phyloP scores from a whole-genome alignment of 1,140 invertebrate species.

The Pseudomyrmex pallidus region DNA sequence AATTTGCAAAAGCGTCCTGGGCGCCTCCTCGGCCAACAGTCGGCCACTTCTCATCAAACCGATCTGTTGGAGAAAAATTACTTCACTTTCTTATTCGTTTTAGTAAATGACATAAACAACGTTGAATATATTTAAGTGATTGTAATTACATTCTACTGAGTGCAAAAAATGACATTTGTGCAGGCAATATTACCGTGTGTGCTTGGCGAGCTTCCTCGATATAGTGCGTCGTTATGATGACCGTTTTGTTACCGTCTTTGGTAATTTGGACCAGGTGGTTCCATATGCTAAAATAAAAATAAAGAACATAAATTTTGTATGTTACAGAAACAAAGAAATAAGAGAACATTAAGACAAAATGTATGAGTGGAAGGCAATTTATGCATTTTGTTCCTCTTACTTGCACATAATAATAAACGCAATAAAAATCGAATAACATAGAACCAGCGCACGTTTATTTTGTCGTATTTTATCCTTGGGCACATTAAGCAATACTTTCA shows the following conservation, averaged over 20 bases:
- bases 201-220: conserved; percentile 96
- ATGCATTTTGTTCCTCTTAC: no score
- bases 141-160: no score
- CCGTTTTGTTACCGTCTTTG: conserved; percentile 92
- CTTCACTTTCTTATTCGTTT: background rate
- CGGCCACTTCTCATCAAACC: conserved; percentile 97
- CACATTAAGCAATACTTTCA: conserved; percentile 36
- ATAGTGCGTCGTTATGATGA: conserved; percentile 97
- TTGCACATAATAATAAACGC: no score
- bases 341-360: no score
- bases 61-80: conserved; percentile 87
- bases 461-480: background rate
- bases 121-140: no score
- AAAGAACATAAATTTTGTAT: background rate
- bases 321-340: background rate
- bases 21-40: conserved; percentile 96
- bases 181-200: conserved; percentile 87
- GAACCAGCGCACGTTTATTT: background rate
- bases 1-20: conserved; percentile 92
- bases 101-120: background rate
- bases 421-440: background rate
- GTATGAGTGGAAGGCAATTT: no score
- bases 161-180: no score
- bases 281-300: conserved; percentile 91
- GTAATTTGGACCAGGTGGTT: conserved; percentile 95